Evolutionary conservation across 2,888 invertebrate species (phyloP).

Genomic region (Orthosia gothica): DNA sequence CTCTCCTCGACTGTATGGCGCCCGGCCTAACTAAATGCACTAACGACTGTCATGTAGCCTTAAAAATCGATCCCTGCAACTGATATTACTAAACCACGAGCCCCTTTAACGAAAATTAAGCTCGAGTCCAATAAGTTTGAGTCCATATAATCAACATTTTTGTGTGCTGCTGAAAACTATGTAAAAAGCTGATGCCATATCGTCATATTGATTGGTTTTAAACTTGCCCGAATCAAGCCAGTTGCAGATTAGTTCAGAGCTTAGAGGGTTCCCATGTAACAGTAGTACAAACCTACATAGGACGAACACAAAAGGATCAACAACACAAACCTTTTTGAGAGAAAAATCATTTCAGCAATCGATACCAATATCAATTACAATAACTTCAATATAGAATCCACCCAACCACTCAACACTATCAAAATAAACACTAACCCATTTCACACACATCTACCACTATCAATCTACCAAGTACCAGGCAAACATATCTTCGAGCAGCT

Average conservation of each 20-base stretch:
- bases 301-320: neutral
- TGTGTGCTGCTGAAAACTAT: too few species aligned
- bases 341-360: neutral
- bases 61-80: too few species aligned
- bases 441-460: constrained; percentile 1
- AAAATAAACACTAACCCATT: constrained; percentile 40
- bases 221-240: neutral
- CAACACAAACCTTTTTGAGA: neutral
- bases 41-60: too few species aligned
- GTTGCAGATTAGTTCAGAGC: too few species aligned
- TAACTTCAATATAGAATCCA: neutral
- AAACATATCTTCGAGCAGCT: constrained; percentile 48
- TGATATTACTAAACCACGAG: too few species aligned
- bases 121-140: too few species aligned
- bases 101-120: too few species aligned
- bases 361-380: neutral
- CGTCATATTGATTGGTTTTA: too few species aligned
- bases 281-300: neutral
- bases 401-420: neutral
- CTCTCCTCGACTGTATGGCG: too few species aligned
- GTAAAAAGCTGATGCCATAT: too few species aligned
- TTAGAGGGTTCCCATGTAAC: neutral
- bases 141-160: too few species aligned
- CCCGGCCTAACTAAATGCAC: too few species aligned
- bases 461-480: constrained; percentile 52